Conservation (phyloP, 2,888 invertebrate genomes). For the Timandra comae region DNA sequence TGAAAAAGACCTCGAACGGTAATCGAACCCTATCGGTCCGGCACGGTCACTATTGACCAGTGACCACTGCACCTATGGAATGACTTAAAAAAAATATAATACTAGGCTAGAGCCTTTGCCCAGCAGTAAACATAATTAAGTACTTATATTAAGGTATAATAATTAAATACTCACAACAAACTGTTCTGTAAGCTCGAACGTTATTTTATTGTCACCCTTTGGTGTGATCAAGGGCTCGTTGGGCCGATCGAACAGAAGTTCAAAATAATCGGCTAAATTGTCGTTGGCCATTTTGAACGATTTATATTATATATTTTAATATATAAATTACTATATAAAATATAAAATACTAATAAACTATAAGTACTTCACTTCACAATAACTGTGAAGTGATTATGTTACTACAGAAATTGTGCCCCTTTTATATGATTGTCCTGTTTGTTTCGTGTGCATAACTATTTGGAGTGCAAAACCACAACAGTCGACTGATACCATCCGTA, state of each 20-base stretch:
- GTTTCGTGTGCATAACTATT: constrained; percentile 30
- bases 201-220: constrained; percentile 76
- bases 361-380: constrained; percentile 52
- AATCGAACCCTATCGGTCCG: too few species aligned
- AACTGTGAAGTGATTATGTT: constrained; percentile 55
- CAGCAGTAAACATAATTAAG: too few species aligned
- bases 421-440: constrained; percentile 25
- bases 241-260: constrained; percentile 77
- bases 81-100: too few species aligned
- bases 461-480: constrained; percentile 40
- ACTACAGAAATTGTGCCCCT: constrained; percentile 1
- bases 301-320: constrained; percentile 1
- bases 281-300: constrained; percentile 41
- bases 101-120: too few species aligned
- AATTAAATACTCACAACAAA: constrained; percentile 75
- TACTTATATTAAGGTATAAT: too few species aligned
- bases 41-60: too few species aligned
- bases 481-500: constrained; percentile 27
- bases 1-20: too few species aligned
- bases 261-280: constrained; percentile 32
- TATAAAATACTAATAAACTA: constrained; percentile 8
- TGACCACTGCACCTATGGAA: too few species aligned
- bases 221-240: constrained; percentile 78
- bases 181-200: constrained; percentile 78
- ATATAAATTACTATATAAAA: constrained; percentile 9